phyloP scores from a whole-genome alignment of 2,113 vertebrate species.

The Corynorhinus townsendii region DNA sequence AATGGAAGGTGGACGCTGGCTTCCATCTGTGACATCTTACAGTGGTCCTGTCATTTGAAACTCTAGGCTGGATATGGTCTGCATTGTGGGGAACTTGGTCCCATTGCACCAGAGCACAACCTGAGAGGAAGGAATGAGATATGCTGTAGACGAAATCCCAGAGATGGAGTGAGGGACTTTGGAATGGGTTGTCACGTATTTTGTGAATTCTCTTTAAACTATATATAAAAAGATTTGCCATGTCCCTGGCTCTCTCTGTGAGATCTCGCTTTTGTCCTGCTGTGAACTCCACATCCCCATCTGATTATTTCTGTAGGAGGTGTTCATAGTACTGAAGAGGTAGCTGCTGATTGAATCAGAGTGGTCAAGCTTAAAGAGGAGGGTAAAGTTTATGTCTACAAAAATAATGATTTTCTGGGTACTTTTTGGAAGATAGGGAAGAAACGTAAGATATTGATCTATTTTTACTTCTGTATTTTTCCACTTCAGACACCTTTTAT shows the following conservation, averaged over 20 bases:
- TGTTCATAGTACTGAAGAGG: neutral
- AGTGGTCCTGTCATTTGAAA: neutral
- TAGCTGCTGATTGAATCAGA: neutral
- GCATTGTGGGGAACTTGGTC: neutral
- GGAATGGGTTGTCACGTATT: too few species aligned
- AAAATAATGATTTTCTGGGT: neutral
- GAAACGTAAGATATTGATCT: neutral
- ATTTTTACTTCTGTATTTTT: neutral
- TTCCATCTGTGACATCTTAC: neutral
- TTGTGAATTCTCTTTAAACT: neutral
- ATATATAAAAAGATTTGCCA: neutral
- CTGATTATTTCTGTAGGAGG: neutral
- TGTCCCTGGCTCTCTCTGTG: neutral
- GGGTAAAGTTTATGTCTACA: neutral
- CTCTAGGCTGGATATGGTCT: neutral
- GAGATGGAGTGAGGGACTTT: neutral
- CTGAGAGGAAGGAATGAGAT: neutral
- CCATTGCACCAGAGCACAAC: neutral
- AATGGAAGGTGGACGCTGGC: neutral
- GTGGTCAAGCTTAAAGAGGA: neutral
- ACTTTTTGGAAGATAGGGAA: neutral
- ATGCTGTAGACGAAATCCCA: accelerated
- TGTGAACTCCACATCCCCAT: neutral
- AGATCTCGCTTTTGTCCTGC: neutral
- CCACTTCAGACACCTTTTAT: neutral